These are phyloP conservation scores for Allobates femoralis DNA, from an alignment of 2,797 vertebrate species.

Conservation along the genomic window DNA sequence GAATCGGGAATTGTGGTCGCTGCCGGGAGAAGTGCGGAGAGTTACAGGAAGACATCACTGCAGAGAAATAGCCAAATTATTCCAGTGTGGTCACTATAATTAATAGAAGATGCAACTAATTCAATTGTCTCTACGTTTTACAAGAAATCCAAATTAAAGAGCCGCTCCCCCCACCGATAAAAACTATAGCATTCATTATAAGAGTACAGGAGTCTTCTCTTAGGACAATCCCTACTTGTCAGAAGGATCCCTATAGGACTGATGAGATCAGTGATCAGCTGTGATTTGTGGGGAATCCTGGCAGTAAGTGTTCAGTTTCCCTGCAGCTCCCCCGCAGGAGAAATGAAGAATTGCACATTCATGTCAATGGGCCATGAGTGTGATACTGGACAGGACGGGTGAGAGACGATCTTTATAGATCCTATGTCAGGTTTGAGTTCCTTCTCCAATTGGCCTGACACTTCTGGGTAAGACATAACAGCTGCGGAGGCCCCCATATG, in stretches of 20 bases:
- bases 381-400: neutral
- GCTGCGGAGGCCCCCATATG: too few relatives aligned
- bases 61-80: neutral
- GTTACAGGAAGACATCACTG: conserved; percentile 11
- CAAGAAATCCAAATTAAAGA: too few relatives aligned
- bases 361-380: too few relatives aligned
- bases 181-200: too few relatives aligned
- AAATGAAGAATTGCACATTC: too few relatives aligned
- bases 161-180: too few relatives aligned
- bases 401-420: neutral
- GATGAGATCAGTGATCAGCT: neutral
- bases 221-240: neutral
- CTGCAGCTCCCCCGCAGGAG: neutral
- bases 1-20: conserved; percentile 31
- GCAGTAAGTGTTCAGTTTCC: neutral
- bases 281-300: neutral
- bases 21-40: neutral
- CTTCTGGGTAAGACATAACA: too few relatives aligned
- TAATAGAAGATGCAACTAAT: neutral
- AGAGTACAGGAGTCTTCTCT: neutral
- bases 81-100: neutral
- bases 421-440: too few relatives aligned
- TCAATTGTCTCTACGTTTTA: neutral
- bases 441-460: too few relatives aligned
- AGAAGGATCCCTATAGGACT: neutral